These are phyloP conservation scores for Drosophila leontia DNA, from an alignment of 1,140 invertebrate genomes.

Conservation along the genomic window DNA sequence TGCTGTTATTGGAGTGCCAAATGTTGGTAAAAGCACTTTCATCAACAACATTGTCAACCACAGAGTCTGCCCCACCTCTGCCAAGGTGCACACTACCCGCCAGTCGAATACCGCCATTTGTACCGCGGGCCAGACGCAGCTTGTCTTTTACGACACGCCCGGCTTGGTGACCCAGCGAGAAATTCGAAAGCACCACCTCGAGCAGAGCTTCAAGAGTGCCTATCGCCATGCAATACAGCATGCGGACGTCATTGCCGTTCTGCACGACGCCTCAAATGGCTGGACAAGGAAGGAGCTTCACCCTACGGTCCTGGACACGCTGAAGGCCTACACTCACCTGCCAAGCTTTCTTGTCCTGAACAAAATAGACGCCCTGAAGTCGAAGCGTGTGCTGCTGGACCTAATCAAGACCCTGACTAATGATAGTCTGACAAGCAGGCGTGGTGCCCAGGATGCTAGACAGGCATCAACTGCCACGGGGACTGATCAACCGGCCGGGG, in stretches of 20 bases:
- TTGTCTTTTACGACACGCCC: constrained; percentile 95
- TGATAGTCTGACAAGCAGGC: constrained; percentile 86
- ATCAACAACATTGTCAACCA: constrained; percentile 93
- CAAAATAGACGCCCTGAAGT: constrained; percentile 93
- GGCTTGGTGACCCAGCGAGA: constrained; percentile 90
- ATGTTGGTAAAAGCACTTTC: constrained; percentile 97
- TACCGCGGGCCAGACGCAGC: constrained; percentile 91
- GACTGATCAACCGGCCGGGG: neutral
- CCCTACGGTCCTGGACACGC: constrained; percentile 88
- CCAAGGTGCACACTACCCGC: constrained; percentile 95
- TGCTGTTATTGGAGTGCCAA: constrained; percentile 95
- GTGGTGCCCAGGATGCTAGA: constrained; percentile 24
- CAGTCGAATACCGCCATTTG: constrained; percentile 90
- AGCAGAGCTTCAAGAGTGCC: constrained; percentile 88
- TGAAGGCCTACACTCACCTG: constrained; percentile 88
- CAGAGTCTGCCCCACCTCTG: constrained; percentile 94
- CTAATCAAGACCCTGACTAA: constrained; percentile 89
- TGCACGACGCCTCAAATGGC: constrained; percentile 93
- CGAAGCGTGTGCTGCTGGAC: constrained; percentile 91
- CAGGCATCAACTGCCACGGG: neutral
- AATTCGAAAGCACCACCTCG: constrained; percentile 89
- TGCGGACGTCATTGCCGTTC: constrained; percentile 93
- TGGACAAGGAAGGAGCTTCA: constrained; percentile 89
- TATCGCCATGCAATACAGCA: constrained; percentile 88
- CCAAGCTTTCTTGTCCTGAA: constrained; percentile 94